phyloP scores from a whole-genome alignment of 2,888 invertebrate species.

The Acanthosepion esculentum region DNA sequence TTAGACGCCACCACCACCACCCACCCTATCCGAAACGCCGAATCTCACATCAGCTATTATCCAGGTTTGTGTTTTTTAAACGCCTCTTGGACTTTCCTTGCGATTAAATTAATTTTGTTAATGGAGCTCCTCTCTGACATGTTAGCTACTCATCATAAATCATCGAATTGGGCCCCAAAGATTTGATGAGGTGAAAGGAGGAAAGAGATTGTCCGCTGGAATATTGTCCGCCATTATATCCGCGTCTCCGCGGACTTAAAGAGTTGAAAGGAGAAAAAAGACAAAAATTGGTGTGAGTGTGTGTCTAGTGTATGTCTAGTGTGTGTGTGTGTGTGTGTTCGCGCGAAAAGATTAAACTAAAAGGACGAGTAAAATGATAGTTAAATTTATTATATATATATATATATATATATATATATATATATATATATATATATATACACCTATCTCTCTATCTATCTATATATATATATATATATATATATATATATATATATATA shows the following conservation, averaged over 20 bases:
- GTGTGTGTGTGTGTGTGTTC: too few species aligned
- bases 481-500: too few species aligned
- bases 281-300: too few species aligned
- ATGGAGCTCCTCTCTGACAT: conserved; percentile 21
- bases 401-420: neutral
- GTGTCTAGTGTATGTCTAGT: too few species aligned
- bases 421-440: neutral
- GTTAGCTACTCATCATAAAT: neutral
- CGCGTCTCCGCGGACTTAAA: neutral
- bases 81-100: conserved; percentile 33
- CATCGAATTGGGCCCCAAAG: neutral
- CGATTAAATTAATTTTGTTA: conserved; percentile 33
- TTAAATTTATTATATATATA: too few species aligned
- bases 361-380: too few species aligned
- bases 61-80: conserved; percentile 33
- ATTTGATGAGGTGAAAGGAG: neutral
- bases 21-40: too few species aligned
- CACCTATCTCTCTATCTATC: too few species aligned
- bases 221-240: neutral
- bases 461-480: too few species aligned
- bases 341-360: too few species aligned
- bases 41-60: conserved; percentile 8
- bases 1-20: too few species aligned
- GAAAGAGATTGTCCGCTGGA: neutral
- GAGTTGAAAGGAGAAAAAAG: neutral